phyloP scores from a whole-genome alignment of 2,888 invertebrate species.

The Yponomeuta evonymella region DNA sequence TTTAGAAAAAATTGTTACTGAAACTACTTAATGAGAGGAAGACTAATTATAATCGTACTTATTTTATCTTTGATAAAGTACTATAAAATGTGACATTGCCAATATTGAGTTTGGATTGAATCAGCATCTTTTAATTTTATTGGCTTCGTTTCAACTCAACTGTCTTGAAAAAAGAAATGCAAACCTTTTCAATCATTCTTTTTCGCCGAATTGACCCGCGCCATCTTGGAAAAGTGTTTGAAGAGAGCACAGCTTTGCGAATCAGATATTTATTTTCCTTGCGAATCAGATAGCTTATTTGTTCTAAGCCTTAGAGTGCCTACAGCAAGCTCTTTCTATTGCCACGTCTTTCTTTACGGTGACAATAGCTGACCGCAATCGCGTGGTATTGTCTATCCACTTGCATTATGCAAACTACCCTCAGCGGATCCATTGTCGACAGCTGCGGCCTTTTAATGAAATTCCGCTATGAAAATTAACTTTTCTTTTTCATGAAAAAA shows the following conservation, averaged over 20 bases:
- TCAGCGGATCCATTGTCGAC: slow-evolving; percentile 33
- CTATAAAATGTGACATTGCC: too few species aligned
- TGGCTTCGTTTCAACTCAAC: too few species aligned
- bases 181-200: too few species aligned
- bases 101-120: too few species aligned
- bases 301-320: background rate
- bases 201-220: too few species aligned
- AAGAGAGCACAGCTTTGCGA: background rate
- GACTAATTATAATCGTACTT: too few species aligned
- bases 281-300: background rate
- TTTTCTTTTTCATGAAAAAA: background rate
- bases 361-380: slow-evolving; percentile 4
- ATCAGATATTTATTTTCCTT: background rate
- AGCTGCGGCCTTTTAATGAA: slow-evolving; percentile 30
- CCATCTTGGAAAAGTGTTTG: background rate
- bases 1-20: too few species aligned
- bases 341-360: background rate
- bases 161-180: background rate
- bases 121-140: too few species aligned
- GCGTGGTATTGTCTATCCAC: slow-evolving; percentile 25
- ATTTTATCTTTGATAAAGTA: too few species aligned
- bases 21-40: too few species aligned
- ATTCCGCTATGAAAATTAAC: background rate
- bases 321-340: background rate
- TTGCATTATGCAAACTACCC: slow-evolving; percentile 38